phyloP scores from a whole-genome alignment of 2,797 vertebrate species.

The Kryptopterus vitreolus region DNA sequence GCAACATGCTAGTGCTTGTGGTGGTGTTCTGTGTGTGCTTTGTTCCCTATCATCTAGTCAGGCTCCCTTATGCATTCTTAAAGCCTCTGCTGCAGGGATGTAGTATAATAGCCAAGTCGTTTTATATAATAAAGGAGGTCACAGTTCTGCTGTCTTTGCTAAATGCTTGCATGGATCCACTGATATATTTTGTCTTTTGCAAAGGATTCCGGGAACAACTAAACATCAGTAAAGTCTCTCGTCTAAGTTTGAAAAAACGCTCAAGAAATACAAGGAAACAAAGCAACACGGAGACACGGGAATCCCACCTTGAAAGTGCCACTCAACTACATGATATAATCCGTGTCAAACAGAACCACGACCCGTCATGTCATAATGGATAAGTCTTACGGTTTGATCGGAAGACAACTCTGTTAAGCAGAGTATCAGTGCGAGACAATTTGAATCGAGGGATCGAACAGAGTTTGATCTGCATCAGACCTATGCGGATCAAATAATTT shows the following conservation, averaged over 20 bases:
- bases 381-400: too few species aligned
- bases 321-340: neutral
- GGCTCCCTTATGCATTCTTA: conserved; percentile 65
- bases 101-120: neutral
- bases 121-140: conserved; percentile 68
- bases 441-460: too few species aligned
- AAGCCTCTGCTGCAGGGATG: neutral
- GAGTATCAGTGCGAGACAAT: too few species aligned
- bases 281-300: conserved; percentile 29
- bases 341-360: neutral
- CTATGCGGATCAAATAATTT: too few species aligned
- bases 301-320: conserved; percentile 14
- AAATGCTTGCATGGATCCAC: conserved; percentile 73
- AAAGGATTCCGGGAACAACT: conserved; percentile 65
- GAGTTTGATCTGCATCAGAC: too few species aligned
- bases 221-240: conserved; percentile 12
- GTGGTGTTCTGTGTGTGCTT: conserved; percentile 73
- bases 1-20: conserved; percentile 71
- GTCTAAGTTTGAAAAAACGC: neutral
- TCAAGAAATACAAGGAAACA: neutral
- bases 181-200: conserved; percentile 75
- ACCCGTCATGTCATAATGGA: neutral
- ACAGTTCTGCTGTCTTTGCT: conserved; percentile 61
- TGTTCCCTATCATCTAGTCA: conserved; percentile 71
- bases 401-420: too few species aligned